phyloP scores from a whole-genome alignment of 2,888 invertebrate genomes.

The Drosophila paranaensis region DNA sequence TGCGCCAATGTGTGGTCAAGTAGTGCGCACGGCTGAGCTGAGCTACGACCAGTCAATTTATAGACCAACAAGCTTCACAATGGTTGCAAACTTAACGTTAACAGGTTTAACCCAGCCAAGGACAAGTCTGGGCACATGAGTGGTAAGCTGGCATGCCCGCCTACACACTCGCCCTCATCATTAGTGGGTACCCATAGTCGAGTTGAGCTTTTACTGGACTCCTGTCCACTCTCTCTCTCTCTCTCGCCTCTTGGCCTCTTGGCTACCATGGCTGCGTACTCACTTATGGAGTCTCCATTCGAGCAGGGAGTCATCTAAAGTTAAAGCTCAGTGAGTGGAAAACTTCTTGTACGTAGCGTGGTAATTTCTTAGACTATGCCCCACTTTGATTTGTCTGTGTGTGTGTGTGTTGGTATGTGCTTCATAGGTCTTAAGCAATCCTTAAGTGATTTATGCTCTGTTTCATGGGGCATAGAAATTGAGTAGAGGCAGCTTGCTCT shows the following conservation, averaged over 20 bases:
- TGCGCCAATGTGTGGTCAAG: conserved; percentile 79
- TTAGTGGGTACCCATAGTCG: conserved; percentile 44
- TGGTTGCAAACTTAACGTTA: conserved; percentile 70
- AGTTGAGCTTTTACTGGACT: conserved; percentile 33
- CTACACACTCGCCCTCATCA: conserved; percentile 30
- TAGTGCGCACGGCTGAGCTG: conserved; percentile 75
- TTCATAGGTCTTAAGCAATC: conserved; percentile 5
- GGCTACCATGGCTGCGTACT: conserved; percentile 2
- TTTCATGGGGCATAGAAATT: neutral
- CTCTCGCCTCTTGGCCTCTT: neutral
- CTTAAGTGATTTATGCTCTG: conserved; percentile 10
- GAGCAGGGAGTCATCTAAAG: conserved; percentile 12
- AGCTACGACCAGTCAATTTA: conserved; percentile 65
- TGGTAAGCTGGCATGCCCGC: conserved; percentile 35
- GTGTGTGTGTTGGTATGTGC: neutral
- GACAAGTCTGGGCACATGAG: conserved; percentile 62
- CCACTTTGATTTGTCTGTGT: neutral
- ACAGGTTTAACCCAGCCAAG: conserved; percentile 78
- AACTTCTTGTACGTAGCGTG: conserved; percentile 8
- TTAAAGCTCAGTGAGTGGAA: conserved; percentile 36
- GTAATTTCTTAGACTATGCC: conserved; percentile 9
- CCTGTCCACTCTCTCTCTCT: too few species aligned
- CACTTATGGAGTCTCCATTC: conserved; percentile 10
- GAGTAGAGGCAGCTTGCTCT: neutral
- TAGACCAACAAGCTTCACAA: conserved; percentile 58